Conservation (phyloP, 2,888 invertebrate species). For the Dinocampus coccinellae region DNA sequence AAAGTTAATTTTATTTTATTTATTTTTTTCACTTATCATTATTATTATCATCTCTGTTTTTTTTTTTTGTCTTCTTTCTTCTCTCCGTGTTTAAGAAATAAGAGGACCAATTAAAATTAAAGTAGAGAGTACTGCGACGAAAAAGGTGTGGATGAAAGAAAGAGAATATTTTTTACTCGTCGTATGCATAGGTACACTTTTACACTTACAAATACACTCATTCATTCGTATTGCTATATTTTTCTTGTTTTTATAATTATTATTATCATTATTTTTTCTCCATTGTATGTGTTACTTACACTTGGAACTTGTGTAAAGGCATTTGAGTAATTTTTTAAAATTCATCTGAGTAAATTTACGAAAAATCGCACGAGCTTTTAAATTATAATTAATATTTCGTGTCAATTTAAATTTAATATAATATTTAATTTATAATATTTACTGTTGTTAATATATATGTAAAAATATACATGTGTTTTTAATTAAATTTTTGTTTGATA, state of each 20-base stretch:
- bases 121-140: not conserved
- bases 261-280: no score
- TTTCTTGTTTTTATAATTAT: not conserved
- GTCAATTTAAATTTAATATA: no score
- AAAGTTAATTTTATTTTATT: slow-evolving; percentile 29
- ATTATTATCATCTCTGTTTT: not conserved
- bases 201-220: no score
- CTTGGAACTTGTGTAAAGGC: no score
- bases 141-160: not conserved
- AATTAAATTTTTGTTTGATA: slow-evolving; percentile 10
- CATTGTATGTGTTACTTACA: no score
- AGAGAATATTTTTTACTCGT: not conserved
- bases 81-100: not conserved
- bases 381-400: no score
- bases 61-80: not conserved
- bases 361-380: no score
- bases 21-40: not conserved
- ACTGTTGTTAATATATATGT: no score
- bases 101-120: not conserved
- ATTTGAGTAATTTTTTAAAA: not conserved
- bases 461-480: not conserved
- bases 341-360: not conserved
- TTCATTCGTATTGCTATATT: not conserved
- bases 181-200: no score
- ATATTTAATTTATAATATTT: no score